Evolutionary conservation across 2,113 vertebrate genomes (phyloP).

Genomic region (Platysteira castanea): DNA sequence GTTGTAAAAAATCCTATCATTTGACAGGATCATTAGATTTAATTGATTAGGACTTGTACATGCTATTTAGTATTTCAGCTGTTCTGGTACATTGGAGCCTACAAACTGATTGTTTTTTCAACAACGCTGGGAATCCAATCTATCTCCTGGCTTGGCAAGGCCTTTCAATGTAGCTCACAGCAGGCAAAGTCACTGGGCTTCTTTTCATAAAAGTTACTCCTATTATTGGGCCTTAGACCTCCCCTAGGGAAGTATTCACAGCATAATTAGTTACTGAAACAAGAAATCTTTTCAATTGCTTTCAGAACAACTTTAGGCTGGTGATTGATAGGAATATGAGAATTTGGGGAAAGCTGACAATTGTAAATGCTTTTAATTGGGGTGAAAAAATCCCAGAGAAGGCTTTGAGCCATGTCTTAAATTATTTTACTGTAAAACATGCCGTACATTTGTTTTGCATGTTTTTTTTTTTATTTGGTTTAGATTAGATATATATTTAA

Average conservation of each 20-base stretch:
- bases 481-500: not conserved
- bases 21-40: not conserved
- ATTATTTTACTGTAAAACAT: not conserved
- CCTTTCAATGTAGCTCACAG: constrained; percentile 1
- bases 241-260: not conserved
- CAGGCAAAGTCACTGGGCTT: not conserved
- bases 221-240: not conserved
- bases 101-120: constrained; percentile 35
- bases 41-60: constrained; percentile 12
- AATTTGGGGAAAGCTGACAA: not conserved
- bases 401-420: not conserved
- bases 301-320: not conserved
- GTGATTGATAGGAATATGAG: not conserved
- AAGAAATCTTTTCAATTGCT: not conserved
- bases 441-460: not conserved
- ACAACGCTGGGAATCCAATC: constrained; percentile 31
- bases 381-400: fast-evolving
- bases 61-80: not conserved
- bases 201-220: not conserved
- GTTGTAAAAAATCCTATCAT: not conserved
- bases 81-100: not conserved
- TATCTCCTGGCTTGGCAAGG: constrained; percentile 34
- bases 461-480: not conserved
- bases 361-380: not conserved
- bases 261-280: not conserved